phyloP scores from a whole-genome alignment of 2,113 vertebrate species.

The Sterrhoptilus dennistouni region DNA sequence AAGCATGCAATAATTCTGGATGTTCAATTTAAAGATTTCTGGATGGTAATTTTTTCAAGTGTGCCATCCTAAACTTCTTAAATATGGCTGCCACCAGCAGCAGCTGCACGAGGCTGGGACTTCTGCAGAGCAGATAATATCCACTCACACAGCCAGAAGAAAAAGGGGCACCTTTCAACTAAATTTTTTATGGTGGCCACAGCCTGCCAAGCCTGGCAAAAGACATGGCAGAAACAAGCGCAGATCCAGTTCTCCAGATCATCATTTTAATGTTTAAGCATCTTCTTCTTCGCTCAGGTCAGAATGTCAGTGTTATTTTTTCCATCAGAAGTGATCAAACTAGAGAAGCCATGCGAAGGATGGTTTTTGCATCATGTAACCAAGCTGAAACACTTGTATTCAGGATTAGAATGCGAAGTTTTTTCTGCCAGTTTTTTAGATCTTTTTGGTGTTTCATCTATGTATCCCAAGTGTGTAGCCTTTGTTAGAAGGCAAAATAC shows the following conservation, averaged over 20 bases:
- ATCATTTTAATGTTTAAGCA: not conserved
- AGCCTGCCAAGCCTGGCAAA: not conserved
- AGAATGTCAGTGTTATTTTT: not conserved
- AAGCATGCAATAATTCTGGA: not conserved
- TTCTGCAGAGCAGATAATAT: not conserved
- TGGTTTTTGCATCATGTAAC: not conserved
- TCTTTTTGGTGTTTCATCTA: not conserved
- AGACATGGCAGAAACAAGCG: not conserved
- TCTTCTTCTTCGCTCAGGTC: not conserved
- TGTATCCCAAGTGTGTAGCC: not conserved
- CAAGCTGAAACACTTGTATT: not conserved
- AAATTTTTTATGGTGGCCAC: not conserved
- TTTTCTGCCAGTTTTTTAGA: not conserved
- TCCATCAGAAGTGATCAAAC: not conserved
- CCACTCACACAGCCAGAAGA: not conserved
- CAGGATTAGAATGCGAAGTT: not conserved
- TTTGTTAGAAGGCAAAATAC: not conserved
- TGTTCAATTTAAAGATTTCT: not conserved
- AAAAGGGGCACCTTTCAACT: not conserved
- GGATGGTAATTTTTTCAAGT: not conserved
- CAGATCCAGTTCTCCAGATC: not conserved
- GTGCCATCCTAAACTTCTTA: not conserved
- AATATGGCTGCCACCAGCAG: not conserved
- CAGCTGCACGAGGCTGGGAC: not conserved
- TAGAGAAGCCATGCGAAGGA: not conserved